Evolutionary conservation across 2,113 vertebrate genomes (phyloP).

Genomic region (Hippocampus mohnikei): DNA sequence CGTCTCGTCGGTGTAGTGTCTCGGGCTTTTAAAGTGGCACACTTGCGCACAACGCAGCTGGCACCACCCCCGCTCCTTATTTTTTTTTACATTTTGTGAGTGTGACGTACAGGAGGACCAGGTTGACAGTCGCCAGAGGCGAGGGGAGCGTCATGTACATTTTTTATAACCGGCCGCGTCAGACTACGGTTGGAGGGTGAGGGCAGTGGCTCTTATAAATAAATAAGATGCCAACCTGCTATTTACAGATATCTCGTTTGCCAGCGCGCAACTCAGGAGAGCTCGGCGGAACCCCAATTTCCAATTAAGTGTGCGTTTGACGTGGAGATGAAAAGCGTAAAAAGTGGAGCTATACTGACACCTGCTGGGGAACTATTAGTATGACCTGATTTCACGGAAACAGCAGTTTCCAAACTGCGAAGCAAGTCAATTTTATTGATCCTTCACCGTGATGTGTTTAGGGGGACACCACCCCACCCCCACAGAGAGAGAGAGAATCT

Average conservation of each 20-base stretch:
- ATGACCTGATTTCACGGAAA: neutral
- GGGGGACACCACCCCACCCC: neutral
- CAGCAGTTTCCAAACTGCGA: neutral
- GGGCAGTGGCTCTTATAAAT: constrained; percentile 21
- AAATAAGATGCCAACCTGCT: constrained; percentile 54
- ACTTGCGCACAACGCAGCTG: constrained; percentile 29
- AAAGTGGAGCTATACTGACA: constrained; percentile 54
- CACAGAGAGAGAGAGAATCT: too few relatives aligned
- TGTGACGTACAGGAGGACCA: constrained; percentile 41
- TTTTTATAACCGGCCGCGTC: constrained; percentile 5
- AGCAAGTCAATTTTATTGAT: neutral
- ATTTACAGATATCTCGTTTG: constrained; percentile 67
- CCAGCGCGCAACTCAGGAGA: constrained; percentile 27
- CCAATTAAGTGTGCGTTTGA: constrained; percentile 15
- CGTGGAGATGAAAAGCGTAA: neutral
- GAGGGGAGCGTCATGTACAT: constrained; percentile 33
- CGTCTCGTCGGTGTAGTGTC: constrained; percentile 39
- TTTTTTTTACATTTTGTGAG: neutral
- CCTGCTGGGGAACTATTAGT: constrained; percentile 45
- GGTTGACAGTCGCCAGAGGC: constrained; percentile 67
- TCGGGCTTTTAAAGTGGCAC: constrained; percentile 27
- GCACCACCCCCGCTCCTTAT: constrained; percentile 16
- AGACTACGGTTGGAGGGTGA: neutral
- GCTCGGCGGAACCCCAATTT: constrained; percentile 52
- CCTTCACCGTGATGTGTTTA: neutral